These are phyloP conservation scores for Trachymyrmex septentrionalis DNA, from an alignment of 1,140 invertebrate species.

Conservation along the genomic window DNA sequence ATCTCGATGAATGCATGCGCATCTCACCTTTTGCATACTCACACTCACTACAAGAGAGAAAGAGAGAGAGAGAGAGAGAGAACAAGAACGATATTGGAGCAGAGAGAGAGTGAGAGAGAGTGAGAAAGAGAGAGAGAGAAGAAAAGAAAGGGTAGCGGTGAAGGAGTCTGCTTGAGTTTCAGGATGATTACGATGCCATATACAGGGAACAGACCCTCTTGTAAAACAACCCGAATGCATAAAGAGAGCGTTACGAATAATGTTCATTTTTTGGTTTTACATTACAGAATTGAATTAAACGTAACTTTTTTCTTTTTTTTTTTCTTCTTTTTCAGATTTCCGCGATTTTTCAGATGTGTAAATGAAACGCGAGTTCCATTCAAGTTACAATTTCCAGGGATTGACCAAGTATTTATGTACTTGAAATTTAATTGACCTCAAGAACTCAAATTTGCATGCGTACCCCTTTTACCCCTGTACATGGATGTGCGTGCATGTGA, in stretches of 20 bases:
- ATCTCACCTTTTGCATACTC: conserved; percentile 76
- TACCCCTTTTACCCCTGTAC: conserved; percentile 15
- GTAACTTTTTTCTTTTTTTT: neutral
- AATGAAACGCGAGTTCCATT: neutral
- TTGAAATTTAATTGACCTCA: neutral
- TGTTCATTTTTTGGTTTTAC: neutral
- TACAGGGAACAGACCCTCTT: conserved; percentile 15
- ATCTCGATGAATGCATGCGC: conserved; percentile 77
- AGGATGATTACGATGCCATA: neutral
- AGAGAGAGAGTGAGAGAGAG: neutral
- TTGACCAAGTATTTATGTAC: neutral
- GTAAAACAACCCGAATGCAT: neutral
- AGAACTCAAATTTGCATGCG: neutral
- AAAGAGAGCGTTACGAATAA: neutral
- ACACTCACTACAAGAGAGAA: conserved; percentile 68
- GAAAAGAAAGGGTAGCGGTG: neutral
- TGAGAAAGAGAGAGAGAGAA: neutral
- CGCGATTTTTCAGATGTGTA: neutral
- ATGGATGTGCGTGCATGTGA: conserved; percentile 21
- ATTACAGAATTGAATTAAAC: neutral
- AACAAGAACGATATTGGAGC: conserved; percentile 6
- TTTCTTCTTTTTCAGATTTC: neutral
- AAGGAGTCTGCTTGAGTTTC: conserved; percentile 27
- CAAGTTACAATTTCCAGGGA: neutral
- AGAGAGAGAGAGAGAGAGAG: conserved; percentile 36